Evolutionary conservation across 2,797 vertebrate species (phyloP).

Genomic region (Phrynocephalus forsythii): DNA sequence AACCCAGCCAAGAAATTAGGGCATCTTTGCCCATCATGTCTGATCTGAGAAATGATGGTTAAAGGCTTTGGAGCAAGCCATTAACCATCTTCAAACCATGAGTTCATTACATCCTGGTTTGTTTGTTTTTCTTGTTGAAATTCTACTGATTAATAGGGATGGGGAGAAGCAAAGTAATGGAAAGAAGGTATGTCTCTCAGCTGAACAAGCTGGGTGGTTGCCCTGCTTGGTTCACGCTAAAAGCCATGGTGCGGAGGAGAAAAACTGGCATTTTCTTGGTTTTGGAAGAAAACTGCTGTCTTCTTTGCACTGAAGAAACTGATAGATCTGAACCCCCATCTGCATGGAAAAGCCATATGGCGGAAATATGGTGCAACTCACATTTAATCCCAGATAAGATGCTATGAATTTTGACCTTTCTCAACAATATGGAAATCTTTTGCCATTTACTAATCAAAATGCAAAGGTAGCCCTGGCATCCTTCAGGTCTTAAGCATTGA

Average conservation of each 20-base stretch:
- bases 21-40: background rate
- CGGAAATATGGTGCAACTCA: background rate
- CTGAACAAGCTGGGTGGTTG: background rate
- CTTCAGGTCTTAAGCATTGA: background rate
- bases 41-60: background rate
- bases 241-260: background rate
- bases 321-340: background rate
- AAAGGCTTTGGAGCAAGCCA: background rate
- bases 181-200: too few species aligned
- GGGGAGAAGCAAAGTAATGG: background rate
- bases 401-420: background rate
- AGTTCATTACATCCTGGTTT: too few species aligned
- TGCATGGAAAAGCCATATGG: background rate
- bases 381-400: background rate
- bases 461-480: background rate
- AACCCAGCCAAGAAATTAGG: background rate
- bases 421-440: background rate
- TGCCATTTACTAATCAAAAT: conserved; percentile 2
- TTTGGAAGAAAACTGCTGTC: background rate
- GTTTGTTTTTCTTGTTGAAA: too few species aligned
- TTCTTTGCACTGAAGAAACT: background rate
- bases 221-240: background rate
- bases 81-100: background rate
- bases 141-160: too few species aligned
- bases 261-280: background rate